phyloP scores from a whole-genome alignment of 92 coral and sea anemone genomes.

The Siderastrea siderea region DNA sequence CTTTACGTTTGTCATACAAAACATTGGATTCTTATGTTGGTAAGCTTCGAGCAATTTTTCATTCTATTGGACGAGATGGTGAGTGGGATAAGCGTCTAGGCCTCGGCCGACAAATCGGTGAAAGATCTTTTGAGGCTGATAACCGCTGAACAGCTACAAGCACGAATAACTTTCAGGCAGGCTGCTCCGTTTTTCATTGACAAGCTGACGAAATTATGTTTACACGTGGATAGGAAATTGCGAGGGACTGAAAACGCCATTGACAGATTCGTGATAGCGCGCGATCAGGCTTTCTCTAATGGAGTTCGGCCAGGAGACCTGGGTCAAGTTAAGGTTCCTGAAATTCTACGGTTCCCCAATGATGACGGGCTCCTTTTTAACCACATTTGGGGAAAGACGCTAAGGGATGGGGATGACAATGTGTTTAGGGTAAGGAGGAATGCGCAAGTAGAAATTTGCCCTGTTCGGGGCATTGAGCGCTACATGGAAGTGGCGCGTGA shows the following conservation, averaged over 20 bases:
- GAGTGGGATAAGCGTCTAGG: slow-evolving; percentile 67
- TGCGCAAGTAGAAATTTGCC: slow-evolving; percentile 53
- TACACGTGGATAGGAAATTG: slow-evolving; percentile 34
- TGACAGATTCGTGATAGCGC: slow-evolving; percentile 29
- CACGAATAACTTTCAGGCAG: slow-evolving; percentile 69
- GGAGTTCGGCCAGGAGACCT: slow-evolving; percentile 43
- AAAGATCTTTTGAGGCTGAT: slow-evolving; percentile 54
- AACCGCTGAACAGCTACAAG: slow-evolving; percentile 69
- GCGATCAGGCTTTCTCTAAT: slow-evolving; percentile 46
- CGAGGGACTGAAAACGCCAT: neutral
- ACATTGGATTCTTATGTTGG: slow-evolving; percentile 13
- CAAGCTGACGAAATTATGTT: slow-evolving; percentile 29
- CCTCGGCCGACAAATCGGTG: slow-evolving; percentile 50
- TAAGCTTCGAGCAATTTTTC: slow-evolving; percentile 52
- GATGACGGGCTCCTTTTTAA: slow-evolving; percentile 65
- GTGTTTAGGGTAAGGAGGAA: slow-evolving; percentile 62
- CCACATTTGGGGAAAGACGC: slow-evolving; percentile 66
- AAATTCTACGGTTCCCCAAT: slow-evolving; percentile 58
- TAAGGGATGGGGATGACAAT: slow-evolving; percentile 56
- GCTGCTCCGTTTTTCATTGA: slow-evolving; percentile 74
- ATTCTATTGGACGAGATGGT: slow-evolving; percentile 62
- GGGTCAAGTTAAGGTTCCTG: slow-evolving; percentile 34
- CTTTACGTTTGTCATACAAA: too few species aligned
- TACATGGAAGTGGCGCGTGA: slow-evolving; percentile 40
- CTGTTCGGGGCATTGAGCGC: slow-evolving; percentile 51